Conservation (phyloP, 2,113 vertebrate species). For the Chionomys nivalis region DNA sequence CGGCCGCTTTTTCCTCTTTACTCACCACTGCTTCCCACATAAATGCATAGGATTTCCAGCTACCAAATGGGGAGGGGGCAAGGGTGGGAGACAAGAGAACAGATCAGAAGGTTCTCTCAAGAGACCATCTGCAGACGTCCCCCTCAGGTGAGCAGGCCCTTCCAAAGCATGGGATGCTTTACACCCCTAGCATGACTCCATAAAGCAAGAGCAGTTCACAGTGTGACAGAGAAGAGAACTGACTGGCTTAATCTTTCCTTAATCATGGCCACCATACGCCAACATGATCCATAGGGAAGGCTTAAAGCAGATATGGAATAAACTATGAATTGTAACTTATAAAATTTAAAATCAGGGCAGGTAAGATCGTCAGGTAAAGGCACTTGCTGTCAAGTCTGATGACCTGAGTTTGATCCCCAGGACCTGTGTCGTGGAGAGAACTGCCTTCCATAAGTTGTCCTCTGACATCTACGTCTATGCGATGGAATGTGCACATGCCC, state of each 20-base stretch:
- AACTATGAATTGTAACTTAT: neutral
- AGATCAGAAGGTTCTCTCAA: neutral
- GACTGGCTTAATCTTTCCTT: neutral
- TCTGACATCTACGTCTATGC: neutral
- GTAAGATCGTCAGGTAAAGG: no score
- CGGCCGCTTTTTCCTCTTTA: neutral
- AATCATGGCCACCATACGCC: neutral
- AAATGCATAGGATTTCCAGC: neutral
- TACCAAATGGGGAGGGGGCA: neutral
- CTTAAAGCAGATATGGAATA: neutral
- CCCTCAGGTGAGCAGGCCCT: no score
- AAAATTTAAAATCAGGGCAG: conserved; percentile 16
- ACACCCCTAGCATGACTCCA: neutral
- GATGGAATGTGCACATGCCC: neutral
- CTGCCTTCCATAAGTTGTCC: neutral
- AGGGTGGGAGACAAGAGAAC: neutral
- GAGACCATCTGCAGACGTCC: neutral
- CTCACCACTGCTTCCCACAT: neutral
- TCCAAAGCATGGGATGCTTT: neutral
- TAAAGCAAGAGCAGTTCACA: neutral
- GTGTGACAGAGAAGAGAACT: neutral
- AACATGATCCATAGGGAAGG: neutral
- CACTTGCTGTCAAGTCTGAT: neutral
- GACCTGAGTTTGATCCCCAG: neutral
- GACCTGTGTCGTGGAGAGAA: neutral